Conservation (phyloP, 2,113 vertebrate genomes). For the Scytalopus superciliaris region DNA sequence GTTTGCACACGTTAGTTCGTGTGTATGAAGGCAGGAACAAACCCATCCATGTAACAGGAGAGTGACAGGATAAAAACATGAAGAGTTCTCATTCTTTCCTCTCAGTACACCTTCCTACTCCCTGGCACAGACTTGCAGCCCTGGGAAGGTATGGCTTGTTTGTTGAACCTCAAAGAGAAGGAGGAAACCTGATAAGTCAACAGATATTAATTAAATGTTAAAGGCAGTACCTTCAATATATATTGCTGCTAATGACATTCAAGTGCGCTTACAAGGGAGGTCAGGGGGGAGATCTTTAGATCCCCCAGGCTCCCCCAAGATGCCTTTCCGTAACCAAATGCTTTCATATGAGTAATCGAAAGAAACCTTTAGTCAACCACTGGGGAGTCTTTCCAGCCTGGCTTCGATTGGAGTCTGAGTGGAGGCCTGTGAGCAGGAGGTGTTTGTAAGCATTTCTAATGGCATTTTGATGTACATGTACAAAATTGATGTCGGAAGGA, state of each 20-base stretch:
- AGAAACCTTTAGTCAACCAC: constrained; percentile 78
- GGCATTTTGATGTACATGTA: constrained; percentile 98
- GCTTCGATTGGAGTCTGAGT: constrained; percentile 60
- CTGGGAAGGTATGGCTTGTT: background rate
- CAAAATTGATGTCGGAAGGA: constrained; percentile 86
- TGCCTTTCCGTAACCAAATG: constrained; percentile 73
- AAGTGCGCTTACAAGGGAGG: constrained; percentile 6
- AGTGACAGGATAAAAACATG: background rate
- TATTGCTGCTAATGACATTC: constrained; percentile 40
- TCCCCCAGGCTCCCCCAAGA: constrained; percentile 29
- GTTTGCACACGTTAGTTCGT: background rate
- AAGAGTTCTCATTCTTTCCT: background rate
- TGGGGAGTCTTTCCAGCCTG: constrained; percentile 71
- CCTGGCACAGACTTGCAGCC: background rate
- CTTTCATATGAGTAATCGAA: constrained; percentile 74
- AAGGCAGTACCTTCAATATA: constrained; percentile 23
- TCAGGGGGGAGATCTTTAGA: constrained; percentile 17
- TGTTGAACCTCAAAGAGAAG: background rate
- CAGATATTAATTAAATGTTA: constrained; percentile 49
- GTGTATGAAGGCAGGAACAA: background rate
- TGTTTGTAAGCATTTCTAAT: constrained; percentile 87
- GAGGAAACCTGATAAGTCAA: constrained; percentile 17
- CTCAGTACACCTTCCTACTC: background rate
- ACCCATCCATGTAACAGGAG: background rate
- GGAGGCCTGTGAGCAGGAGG: constrained; percentile 61